Conservation (phyloP, 2,888 invertebrate genomes). For the Ceriagrion tenellum region DNA sequence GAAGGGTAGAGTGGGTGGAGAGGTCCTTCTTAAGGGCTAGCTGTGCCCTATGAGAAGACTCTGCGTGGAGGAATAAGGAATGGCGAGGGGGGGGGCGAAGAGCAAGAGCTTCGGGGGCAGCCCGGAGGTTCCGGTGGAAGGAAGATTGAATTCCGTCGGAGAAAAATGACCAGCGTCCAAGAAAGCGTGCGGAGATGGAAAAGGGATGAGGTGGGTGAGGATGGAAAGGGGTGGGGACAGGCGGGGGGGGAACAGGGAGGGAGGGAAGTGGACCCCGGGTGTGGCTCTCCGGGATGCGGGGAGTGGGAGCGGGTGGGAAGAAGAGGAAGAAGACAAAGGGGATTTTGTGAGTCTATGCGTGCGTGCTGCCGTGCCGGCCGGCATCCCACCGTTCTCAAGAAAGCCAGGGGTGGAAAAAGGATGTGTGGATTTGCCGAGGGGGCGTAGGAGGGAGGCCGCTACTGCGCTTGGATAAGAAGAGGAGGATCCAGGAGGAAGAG, state of each 20-base stretch:
- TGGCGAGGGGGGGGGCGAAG: background rate
- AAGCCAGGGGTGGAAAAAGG: background rate
- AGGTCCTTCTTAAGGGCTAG: background rate
- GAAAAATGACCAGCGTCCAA: conserved; percentile 67
- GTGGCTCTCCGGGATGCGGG: background rate
- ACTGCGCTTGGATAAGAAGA: background rate
- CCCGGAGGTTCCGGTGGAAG: conserved; percentile 57
- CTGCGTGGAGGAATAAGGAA: background rate
- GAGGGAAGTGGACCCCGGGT: background rate
- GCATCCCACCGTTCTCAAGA: background rate
- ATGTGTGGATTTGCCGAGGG: background rate
- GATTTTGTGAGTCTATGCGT: conserved; percentile 49
- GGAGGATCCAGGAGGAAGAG: background rate
- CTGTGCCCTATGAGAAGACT: conserved; percentile 21
- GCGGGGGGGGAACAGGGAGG: background rate
- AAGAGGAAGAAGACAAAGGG: conserved; percentile 28
- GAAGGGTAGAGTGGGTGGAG: background rate
- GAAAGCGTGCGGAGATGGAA: conserved; percentile 54
- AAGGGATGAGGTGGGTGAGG: conserved; percentile 28
- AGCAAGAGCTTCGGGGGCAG: background rate
- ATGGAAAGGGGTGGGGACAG: background rate
- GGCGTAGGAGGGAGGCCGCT: background rate
- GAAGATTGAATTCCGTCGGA: conserved; percentile 67
- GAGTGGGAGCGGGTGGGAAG: background rate
- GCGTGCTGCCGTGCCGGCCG: conserved; percentile 22